phyloP scores from a whole-genome alignment of 2,888 invertebrate species.

The Elegia similella region DNA sequence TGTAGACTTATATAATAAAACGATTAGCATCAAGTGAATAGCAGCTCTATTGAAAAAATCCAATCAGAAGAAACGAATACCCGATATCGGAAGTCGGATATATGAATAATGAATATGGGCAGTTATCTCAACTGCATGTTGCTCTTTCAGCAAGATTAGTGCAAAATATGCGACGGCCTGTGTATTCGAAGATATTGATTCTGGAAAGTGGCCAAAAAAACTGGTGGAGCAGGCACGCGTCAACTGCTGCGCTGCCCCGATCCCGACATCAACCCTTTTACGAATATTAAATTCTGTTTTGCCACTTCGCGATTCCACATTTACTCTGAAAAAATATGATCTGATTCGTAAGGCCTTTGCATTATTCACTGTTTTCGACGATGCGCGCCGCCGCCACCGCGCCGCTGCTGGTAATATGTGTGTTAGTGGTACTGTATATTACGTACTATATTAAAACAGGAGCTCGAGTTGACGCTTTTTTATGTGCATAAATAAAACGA shows the following conservation, averaged over 20 bases:
- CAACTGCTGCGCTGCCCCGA: conserved; percentile 75
- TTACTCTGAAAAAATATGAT: conserved; percentile 70
- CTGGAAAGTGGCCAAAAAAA: conserved; percentile 80
- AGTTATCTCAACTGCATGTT: conserved; percentile 40
- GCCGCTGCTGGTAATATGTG: conserved; percentile 4
- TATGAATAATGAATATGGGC: conserved; percentile 29
- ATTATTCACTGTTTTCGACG: conserved; percentile 65
- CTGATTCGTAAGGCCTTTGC: conserved; percentile 63
- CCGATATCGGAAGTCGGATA: conserved; percentile 11
- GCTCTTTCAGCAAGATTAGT: conserved; percentile 69
- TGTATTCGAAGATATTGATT: conserved; percentile 79
- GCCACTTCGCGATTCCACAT: conserved; percentile 78
- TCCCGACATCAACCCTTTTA: conserved; percentile 79
- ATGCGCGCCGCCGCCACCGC: conserved; percentile 35
- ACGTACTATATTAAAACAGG: conserved; percentile 1
- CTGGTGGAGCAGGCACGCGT: conserved; percentile 75
- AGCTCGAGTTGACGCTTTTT: neutral
- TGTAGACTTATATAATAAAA: neutral
- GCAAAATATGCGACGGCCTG: conserved; percentile 72
- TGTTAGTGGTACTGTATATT: conserved; percentile 4
- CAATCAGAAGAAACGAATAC: neutral
- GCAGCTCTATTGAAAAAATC: neutral
- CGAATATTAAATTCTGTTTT: conserved; percentile 82
- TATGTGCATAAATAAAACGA: neutral
- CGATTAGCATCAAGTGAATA: neutral